phyloP scores from a whole-genome alignment of 2,113 vertebrate genomes.

The Coryphaenoides rupestris region DNA sequence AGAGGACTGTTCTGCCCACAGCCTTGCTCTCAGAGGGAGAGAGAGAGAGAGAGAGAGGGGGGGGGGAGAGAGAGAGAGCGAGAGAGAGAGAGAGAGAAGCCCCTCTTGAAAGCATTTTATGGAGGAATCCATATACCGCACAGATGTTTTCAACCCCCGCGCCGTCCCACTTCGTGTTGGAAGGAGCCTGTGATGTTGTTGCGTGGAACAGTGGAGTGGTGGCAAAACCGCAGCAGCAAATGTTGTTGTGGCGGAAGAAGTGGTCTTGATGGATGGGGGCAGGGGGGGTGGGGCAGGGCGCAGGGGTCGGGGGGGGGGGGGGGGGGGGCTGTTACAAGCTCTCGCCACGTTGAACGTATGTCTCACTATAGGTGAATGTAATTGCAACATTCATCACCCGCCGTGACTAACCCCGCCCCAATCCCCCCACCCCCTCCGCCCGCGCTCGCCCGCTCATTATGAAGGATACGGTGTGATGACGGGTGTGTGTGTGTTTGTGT shows the following conservation, averaged over 20 bases:
- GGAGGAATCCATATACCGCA: slow-evolving; percentile 31
- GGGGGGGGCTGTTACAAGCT: not conserved
- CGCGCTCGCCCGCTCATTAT: not conserved
- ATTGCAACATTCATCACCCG: not conserved
- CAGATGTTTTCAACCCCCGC: slow-evolving; percentile 44
- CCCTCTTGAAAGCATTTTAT: slow-evolving; percentile 48
- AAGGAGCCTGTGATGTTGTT: too few species aligned
- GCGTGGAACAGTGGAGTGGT: too few species aligned
- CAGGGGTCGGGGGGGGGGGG: too few species aligned
- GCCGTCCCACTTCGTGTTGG: not conserved
- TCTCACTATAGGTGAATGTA: not conserved
- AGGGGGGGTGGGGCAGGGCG: too few species aligned
- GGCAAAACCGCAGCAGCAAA: too few species aligned
- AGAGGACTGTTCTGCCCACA: slow-evolving; percentile 21
- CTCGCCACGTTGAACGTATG: not conserved
- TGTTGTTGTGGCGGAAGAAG: not conserved
- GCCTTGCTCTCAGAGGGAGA: slow-evolving; percentile 13
- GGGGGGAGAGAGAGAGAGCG: too few species aligned
- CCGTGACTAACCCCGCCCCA: too few species aligned
- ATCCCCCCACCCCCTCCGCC: not conserved
- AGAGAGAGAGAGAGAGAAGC: too few species aligned
- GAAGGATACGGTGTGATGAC: too few species aligned
- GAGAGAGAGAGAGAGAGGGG: too few species aligned
- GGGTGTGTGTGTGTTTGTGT: not conserved
- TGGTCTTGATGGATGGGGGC: not conserved